Evolutionary conservation across 2,113 vertebrate genomes (phyloP).

Genomic region (Gymnarchus niloticus): DNA sequence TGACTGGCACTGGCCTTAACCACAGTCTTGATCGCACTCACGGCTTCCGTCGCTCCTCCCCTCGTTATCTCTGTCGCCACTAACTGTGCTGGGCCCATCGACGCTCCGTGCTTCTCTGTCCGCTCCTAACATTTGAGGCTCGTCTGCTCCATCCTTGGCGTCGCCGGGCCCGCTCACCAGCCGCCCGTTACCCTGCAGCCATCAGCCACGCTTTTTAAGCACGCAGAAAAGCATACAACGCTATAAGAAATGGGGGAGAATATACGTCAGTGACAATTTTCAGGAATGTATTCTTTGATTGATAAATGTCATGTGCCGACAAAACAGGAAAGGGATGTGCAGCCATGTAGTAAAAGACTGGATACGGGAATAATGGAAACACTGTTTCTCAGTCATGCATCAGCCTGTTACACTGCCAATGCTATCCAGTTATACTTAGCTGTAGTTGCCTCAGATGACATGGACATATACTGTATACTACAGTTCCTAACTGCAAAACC

Average conservation of each 20-base stretch:
- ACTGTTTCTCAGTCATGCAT: neutral
- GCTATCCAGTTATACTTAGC: neutral
- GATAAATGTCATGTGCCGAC: neutral
- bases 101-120: neutral
- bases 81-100: slow-evolving; percentile 17
- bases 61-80: slow-evolving; percentile 41
- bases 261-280: neutral
- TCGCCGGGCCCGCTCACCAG: neutral
- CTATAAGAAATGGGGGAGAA: too few relatives aligned
- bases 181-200: neutral
- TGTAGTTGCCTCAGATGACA: neutral
- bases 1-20: slow-evolving; percentile 53
- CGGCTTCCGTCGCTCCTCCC: slow-evolving; percentile 55
- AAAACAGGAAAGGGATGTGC: too few relatives aligned
- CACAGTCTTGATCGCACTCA: slow-evolving; percentile 52
- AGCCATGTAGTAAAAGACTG: neutral
- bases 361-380: neutral
- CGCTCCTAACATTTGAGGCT: neutral
- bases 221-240: neutral
- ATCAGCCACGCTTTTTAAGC: neutral
- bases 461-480: neutral
- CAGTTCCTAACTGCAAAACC: neutral
- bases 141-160: neutral
- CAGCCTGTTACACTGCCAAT: neutral
- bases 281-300: neutral